Base-by-base conservation (phyloP, 2,113 vertebrate genomes). In the Dendropsophus ebraccatus region DNA sequence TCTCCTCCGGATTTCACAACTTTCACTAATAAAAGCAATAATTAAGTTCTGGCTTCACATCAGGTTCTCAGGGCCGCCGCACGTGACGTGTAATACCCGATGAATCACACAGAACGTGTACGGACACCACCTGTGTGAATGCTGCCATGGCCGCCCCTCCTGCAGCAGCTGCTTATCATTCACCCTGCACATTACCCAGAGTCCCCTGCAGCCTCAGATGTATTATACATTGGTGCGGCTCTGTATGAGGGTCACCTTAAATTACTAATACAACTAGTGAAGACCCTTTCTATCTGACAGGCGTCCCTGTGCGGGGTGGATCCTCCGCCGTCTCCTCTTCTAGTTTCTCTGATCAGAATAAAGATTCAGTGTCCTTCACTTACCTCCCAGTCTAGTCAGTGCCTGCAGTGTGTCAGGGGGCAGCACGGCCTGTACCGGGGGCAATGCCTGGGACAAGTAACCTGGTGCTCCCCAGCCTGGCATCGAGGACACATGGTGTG, bases 171-270 rank as follows among this genome's bases (percentile, higher is more conserved):
- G 12, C 23, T 79, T 58, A 50, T 76, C 41, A 41, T 41, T 41
- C 41, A 32, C 23, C 47, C 74, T 77, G 49, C 74, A 54, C 37
- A 45, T 41, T 60, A 32, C 76, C 76, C 76, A 45, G 77, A 45
- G 16, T 14, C 4, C 30, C 52, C 56, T 4, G 58, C n/a, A 3
- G 49, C 32, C 77, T 23, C n/a, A 5, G 19, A 56, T 37, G 41
- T 32, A 56, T 78, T 50, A 78, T 32, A 54, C 28, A 35, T 16
- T 3, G 50, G 28, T 4, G 37, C n/a, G 70, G 21, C 25, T 56
- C 4, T 25, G 25, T 41, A 8, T 41, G 41, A 3, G 41, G 41
- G 41, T 41, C 41, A 8, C 41, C 41, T 41, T 41, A 41, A 5
- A 41, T 41, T 41, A 41, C 41, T 3, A 5, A 41, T 41, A 41